These are phyloP conservation scores for Pterophyllum scalare DNA, from an alignment of 2,113 vertebrate genomes.

Conservation along the genomic window DNA sequence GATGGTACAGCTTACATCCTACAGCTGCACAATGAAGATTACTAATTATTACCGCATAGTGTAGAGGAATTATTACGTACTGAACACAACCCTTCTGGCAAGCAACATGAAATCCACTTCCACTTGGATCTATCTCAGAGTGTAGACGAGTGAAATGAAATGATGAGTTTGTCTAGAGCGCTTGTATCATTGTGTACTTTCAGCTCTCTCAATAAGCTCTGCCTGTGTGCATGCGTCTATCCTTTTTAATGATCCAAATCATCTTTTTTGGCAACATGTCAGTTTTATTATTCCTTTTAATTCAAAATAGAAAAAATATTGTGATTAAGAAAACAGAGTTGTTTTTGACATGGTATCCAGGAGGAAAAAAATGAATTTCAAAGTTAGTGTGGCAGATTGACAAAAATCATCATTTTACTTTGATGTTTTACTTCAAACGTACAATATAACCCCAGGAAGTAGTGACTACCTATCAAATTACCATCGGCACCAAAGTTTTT, in stretches of 20 bases:
- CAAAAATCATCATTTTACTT: neutral
- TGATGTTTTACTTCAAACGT: conserved; percentile 8
- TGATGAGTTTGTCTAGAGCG: neutral
- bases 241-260: neutral
- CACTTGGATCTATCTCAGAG: conserved; percentile 23
- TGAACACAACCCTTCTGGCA: conserved; percentile 48
- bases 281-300: neutral
- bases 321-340: neutral
- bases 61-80: conserved; percentile 55
- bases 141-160: conserved; percentile 6
- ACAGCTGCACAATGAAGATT: conserved; percentile 58
- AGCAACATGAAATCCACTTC: conserved; percentile 47
- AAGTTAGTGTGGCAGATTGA: neutral
- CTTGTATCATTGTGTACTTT: neutral
- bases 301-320: neutral
- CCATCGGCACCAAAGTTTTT: conserved; percentile 39
- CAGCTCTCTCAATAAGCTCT: neutral
- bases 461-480: conserved; percentile 26
- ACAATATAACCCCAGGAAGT: neutral
- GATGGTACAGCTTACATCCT: conserved; percentile 37
- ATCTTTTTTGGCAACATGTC: neutral
- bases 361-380: neutral
- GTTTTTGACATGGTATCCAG: neutral
- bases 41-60: conserved; percentile 59
- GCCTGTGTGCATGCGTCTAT: neutral